Percentiles rank a stretch among this genome's conserved stretches.
Evolutionary conservation across 2,888 invertebrate genomes (phyloP).

Genomic region (Coelinius sp.): DNA sequence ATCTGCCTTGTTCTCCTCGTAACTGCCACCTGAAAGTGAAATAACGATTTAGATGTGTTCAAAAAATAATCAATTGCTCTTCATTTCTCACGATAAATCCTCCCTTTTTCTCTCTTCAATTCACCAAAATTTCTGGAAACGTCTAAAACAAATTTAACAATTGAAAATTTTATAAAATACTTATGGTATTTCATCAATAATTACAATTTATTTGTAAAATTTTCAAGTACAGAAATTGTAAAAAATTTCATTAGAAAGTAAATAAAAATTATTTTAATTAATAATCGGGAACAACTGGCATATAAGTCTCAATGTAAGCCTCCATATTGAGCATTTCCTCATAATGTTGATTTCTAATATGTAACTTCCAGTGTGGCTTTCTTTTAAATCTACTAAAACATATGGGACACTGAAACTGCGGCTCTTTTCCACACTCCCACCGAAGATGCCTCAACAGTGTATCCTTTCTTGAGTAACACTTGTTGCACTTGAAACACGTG

Average conservation of each 20-base stretch:
- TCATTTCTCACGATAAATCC: not conserved
- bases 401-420: constrained; percentile 70
- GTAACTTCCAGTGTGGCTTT: constrained; percentile 70
- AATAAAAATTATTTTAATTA: not conserved
- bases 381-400: constrained; percentile 70
- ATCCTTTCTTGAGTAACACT: constrained; percentile 76
- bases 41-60: constrained; percentile 48
- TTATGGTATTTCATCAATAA: not conserved
- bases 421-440: constrained; percentile 71
- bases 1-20: not conserved
- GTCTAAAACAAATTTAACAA: not conserved
- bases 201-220: not conserved
- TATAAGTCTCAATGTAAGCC: constrained; percentile 68
- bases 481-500: constrained; percentile 74
- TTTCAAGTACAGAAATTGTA: not conserved
- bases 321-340: constrained; percentile 70
- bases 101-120: not conserved
- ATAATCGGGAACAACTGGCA: constrained; percentile 43
- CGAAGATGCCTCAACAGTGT: constrained; percentile 74
- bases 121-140: not conserved
- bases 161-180: not conserved
- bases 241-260: not conserved
- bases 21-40: constrained; percentile 46
- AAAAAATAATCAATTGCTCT: not conserved
- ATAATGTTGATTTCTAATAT: constrained; percentile 72